Conservation (phyloP, 2,113 vertebrate species). For the Sturnira hondurensis region DNA sequence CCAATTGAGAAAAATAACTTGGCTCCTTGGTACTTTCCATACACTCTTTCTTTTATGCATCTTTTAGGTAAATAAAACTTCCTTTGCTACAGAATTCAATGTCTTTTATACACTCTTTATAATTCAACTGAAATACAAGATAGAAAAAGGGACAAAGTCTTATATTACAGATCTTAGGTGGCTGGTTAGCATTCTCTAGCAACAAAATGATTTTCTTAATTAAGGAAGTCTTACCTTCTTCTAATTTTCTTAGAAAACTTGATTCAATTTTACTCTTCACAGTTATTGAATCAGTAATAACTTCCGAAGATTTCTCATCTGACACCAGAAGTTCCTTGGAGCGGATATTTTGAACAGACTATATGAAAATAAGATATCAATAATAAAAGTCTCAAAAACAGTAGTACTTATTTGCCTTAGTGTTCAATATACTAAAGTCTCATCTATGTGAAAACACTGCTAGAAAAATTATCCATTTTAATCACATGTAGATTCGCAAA, state of each 20-base stretch:
- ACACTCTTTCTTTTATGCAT: neutral
- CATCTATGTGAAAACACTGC: neutral
- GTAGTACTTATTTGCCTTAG: neutral
- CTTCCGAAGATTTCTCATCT: slow-evolving; percentile 77
- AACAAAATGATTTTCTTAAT: neutral
- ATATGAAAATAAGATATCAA: slow-evolving; percentile 27
- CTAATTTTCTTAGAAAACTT: slow-evolving; percentile 62
- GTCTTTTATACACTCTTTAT: neutral
- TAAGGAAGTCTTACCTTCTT: slow-evolving; percentile 75
- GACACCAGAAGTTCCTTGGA: slow-evolving; percentile 51
- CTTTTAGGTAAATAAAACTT: slow-evolving; percentile 6
- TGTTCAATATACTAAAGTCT: neutral
- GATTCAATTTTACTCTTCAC: slow-evolving; percentile 75
- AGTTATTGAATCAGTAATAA: slow-evolving; percentile 70
- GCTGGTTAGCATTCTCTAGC: neutral
- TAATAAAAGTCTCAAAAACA: slow-evolving; percentile 10
- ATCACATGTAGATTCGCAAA: neutral
- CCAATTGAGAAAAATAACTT: neutral
- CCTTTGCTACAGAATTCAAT: neutral
- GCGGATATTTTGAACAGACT: slow-evolving; percentile 60
- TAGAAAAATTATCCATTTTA: neutral
- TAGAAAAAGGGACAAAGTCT: neutral
- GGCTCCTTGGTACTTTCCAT: neutral
- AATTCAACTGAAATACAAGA: slow-evolving; percentile 4
- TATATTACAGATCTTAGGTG: neutral